Conservation (phyloP, 2,797 vertebrate genomes). For the Sebastes cheni region DNA sequence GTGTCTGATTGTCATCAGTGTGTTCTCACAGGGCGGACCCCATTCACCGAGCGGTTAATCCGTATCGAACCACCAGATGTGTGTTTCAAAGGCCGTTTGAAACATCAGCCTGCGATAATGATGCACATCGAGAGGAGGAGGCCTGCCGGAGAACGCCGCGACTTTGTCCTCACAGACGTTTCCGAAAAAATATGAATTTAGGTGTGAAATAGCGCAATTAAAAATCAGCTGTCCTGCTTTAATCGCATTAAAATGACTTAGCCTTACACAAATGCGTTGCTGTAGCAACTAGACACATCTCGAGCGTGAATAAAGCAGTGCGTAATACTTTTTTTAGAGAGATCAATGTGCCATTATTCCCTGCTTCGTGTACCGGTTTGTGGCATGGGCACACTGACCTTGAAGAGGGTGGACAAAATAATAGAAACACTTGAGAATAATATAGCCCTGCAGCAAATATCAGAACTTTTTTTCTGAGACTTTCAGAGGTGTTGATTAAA, state of each 20-base stretch:
- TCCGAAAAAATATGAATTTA: conserved; percentile 1
- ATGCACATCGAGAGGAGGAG: conserved; percentile 15
- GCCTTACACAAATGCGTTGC: conserved; percentile 35
- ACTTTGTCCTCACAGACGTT: conserved; percentile 4
- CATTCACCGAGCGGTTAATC: conserved; percentile 61
- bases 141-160: conserved; percentile 2
- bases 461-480: not conserved
- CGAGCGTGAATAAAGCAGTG: conserved; percentile 35
- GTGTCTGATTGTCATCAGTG: conserved; percentile 61
- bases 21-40: conserved; percentile 53
- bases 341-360: conserved; percentile 39
- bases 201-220: conserved; percentile 55
- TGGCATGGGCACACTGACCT: conserved; percentile 29
- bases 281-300: conserved; percentile 45
- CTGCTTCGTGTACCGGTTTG: not conserved
- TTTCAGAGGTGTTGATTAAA: not conserved
- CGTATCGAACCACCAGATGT: conserved; percentile 63
- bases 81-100: conserved; percentile 62
- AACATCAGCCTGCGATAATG: conserved; percentile 24
- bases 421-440: conserved; percentile 2
- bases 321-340: conserved; percentile 6
- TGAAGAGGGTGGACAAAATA: conserved; percentile 36
- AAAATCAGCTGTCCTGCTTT: conserved; percentile 39
- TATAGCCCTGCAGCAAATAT: not conserved
- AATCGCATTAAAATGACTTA: conserved; percentile 45